Base-by-base conservation (phyloP, 1,140 invertebrate species). In the Cecropterus lyciades region DNA sequence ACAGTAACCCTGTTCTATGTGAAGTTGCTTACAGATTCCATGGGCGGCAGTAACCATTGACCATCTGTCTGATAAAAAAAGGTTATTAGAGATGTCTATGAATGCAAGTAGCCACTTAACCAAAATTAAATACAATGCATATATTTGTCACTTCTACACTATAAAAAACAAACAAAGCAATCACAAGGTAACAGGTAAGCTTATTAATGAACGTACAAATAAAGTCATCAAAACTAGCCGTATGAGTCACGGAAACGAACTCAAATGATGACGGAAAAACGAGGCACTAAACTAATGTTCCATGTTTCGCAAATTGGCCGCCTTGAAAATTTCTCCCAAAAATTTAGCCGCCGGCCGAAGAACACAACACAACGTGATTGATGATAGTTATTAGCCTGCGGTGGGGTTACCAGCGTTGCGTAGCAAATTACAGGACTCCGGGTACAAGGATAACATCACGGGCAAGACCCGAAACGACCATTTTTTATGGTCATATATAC, bases 361-460 rank as follows among this genome's bases (percentile, higher is more conserved):
- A 60, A 57, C 48, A 60, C 56, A 59, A 60, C 62, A 60, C 24
- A 60, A 5, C 48, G 57, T 66, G 64, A 62, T 66, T 60, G 66
- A 68, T 68, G 66, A 55, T 55, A 63, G 66, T 68, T 68, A 68
- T 68, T 68, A 68, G 66, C 66, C 66, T 24, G 33, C 33, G 27
- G 51, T 57, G 66, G 30, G 56, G 57, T 56, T 45, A 27, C 66
- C 66, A 59, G 8, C 43, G 3, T 59, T 16, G 14, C 5, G 5
- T 4, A 27, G 8, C 55, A 59, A 46, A 59, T 59, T 33, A 46
- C 43, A 33, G 56, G 56, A 59, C 43, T 9, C 11, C 11, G 40
- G 40, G 13, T 43, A 43, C 40, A 43, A 43, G 40, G 40, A 43
- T 43, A 43, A 43, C 40, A 43, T 43, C 40, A 43, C n/a, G 4